These are phyloP conservation scores for Melanotus villosus DNA, from an alignment of 2,888 invertebrate species.

Conservation along the genomic window DNA sequence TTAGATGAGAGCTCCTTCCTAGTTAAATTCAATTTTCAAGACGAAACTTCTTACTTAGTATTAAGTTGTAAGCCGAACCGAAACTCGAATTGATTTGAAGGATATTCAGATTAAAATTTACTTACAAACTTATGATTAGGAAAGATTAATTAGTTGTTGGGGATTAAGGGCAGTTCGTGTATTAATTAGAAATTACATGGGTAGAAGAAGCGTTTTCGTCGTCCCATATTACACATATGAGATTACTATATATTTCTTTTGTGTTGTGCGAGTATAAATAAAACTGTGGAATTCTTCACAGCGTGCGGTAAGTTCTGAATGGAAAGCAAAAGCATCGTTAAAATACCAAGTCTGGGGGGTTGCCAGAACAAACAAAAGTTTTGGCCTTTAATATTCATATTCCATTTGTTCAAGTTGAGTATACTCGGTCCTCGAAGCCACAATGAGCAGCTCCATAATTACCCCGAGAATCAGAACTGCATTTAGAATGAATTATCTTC, in stretches of 20 bases:
- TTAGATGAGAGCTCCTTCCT: background rate
- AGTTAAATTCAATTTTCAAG: background rate
- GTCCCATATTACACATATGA: conserved; percentile 1
- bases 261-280: conserved; percentile 5
- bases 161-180: no score
- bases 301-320: conserved; percentile 32
- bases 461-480: conserved; percentile 37
- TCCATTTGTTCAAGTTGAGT: conserved; percentile 54
- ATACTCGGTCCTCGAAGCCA: conserved; percentile 35
- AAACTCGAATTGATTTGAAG: no score
- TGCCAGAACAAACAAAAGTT: conserved; percentile 53
- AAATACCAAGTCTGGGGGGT: conserved; percentile 24
- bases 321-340: conserved; percentile 32
- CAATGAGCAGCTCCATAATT: conserved; percentile 40
- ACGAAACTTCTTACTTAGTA: background rate
- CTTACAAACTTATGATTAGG: conserved; percentile 14
- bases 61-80: no score
- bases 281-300: conserved; percentile 2
- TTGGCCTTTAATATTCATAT: conserved; percentile 56
- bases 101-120: background rate
- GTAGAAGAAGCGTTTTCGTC: no score
- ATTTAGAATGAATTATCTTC: conserved; percentile 40
- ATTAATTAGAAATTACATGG: no score
- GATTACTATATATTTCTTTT: conserved; percentile 8
- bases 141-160: no score